Evolutionary conservation across 2,888 invertebrate species (phyloP), one percentile per base, ranked within the genome.

Genomic region (Tryphoninae sp.): DNA sequence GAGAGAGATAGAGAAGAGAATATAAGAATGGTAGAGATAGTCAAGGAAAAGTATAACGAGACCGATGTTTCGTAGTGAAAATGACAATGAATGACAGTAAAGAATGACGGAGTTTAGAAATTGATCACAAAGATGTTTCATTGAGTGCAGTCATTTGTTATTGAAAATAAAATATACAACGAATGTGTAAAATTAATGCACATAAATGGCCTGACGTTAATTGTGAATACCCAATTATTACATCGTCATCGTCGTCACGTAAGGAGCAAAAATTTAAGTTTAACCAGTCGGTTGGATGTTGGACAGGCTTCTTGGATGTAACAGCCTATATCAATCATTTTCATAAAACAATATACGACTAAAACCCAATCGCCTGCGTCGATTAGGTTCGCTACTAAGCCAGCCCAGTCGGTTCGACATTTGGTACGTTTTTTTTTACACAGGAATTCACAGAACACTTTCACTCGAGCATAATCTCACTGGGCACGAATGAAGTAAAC

Each of bases 41-140:
- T 69, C 68, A 23, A 49, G 81, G 73, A 62, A 16, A 22, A 23
- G 55, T 75, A 62, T 16, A 76, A 45, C 33, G 72, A 74, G 59
- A 67, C 68, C 53, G 16, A 78, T 73, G 65, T 33, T 33, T 53
- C 61, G 26, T 53, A 45, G 64, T 59, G 68, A 76, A 59, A 55
- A 58, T 82, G 59, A 76, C 61, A 80, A 82, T 77, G 80, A 55
- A 42, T 67, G 53, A 71, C 22, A 78, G 42, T 69, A 9, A 59
- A 64, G 68, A 69, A 77, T 59, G 55, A 61, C 75, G 8, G 61
- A 76, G 62, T 78, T 51, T 74, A 76, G 69, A 53, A 68, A 64
- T 72, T 49, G n/a, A 61, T 76, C 67, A 0, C 53, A 22, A 22
- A 33, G 62, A 68, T 68, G 7, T 65, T 45, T 65, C 49, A 22